Percentiles rank a stretch among this genome's conserved stretches.
phyloP scores from a whole-genome alignment of 1,140 invertebrate genomes.

The Diplogasteroides magnus region DNA sequence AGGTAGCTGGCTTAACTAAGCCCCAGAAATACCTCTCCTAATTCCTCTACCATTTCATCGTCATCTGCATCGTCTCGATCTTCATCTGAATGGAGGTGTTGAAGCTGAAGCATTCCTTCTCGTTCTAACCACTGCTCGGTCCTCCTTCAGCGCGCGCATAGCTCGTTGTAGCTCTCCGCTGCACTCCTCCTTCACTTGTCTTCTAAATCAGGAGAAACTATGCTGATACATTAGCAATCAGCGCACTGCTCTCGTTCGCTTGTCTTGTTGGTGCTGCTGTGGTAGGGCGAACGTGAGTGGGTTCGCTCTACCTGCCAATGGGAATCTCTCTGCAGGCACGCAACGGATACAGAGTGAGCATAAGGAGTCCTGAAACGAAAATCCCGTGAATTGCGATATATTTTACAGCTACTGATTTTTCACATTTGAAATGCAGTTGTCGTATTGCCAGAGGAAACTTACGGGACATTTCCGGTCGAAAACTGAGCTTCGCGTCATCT shows the following conservation, averaged over 20 bases:
- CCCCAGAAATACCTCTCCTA: constrained; percentile 19
- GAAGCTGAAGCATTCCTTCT: neutral
- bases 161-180: neutral
- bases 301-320: constrained; percentile 29
- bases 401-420: no score
- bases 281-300: constrained; percentile 37
- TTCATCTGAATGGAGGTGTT: constrained; percentile 23
- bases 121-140: constrained; percentile 18
- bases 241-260: neutral
- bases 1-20: no score
- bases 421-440: no score
- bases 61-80: constrained; percentile 40
- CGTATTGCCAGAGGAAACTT: no score
- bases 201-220: no score
- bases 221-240: no score
- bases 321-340: constrained; percentile 38
- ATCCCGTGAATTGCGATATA: no score
- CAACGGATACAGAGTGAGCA: constrained; percentile 45
- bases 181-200: constrained; percentile 7
- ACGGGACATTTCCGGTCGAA: no score
- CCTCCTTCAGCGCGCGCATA: neutral
- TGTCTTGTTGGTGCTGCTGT: constrained; percentile 7
- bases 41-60: constrained; percentile 23
- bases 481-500: no score
- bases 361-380: constrained; percentile 41